A percentile compares a stretch with the other conserved stretches of the same genome.
These are phyloP conservation scores for Sarcophaga carnaria DNA, from an alignment of 2,888 invertebrate genomes.

Conservation along the genomic window DNA sequence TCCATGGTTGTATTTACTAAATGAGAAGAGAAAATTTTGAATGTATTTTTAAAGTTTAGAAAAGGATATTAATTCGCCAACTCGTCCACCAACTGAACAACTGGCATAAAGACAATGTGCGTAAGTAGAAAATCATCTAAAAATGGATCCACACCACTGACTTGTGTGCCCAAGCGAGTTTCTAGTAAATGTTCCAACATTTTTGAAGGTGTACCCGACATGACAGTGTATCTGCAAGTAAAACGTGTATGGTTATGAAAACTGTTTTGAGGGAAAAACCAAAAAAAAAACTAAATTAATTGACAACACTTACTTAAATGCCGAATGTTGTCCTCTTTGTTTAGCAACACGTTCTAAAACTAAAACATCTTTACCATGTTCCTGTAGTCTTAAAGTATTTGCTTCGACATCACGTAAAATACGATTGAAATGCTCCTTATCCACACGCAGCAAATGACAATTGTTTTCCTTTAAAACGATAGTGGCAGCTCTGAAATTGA, in stretches of 20 bases:
- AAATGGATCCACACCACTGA: slow-evolving; percentile 87
- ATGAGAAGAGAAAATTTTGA: background rate
- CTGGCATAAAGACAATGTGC: slow-evolving; percentile 91
- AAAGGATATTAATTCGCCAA: slow-evolving; percentile 91
- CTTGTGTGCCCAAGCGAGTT: slow-evolving; percentile 87
- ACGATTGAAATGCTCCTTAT: slow-evolving; percentile 92
- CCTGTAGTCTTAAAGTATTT: slow-evolving; percentile 92
- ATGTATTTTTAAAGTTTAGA: slow-evolving; percentile 73
- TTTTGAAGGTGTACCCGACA: slow-evolving; percentile 93
- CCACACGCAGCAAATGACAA: slow-evolving; percentile 91
- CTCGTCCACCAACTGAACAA: slow-evolving; percentile 88
- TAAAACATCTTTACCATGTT: slow-evolving; percentile 91
- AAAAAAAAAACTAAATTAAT: background rate
- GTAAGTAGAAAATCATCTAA: slow-evolving; percentile 92
- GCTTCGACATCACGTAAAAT: slow-evolving; percentile 92
- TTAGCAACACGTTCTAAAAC: slow-evolving; percentile 88
- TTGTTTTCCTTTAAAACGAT: slow-evolving; percentile 91
- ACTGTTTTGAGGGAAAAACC: background rate
- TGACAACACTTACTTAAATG: slow-evolving; percentile 84
- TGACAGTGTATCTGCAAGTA: slow-evolving; percentile 88
- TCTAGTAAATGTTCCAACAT: slow-evolving; percentile 93
- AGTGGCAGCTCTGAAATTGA: slow-evolving; percentile 87
- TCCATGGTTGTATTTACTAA: background rate
- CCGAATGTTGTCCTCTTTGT: slow-evolving; percentile 83
- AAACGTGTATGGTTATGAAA: background rate